These are phyloP conservation scores for Xanthorhoe designata DNA, from an alignment of 2,888 invertebrate genomes.

Conservation along the genomic window DNA sequence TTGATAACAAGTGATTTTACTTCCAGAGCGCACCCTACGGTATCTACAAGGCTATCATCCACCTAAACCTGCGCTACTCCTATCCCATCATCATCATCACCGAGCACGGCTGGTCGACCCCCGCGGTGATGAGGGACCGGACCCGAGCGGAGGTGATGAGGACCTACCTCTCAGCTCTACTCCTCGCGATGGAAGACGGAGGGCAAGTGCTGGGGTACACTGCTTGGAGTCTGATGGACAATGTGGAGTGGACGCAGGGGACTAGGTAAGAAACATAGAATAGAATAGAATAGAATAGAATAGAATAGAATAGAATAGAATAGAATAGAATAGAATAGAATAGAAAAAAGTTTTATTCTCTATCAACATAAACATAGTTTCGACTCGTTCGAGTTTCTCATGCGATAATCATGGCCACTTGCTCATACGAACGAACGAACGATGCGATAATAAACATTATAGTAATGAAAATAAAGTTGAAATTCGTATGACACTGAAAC, in stretches of 20 bases:
- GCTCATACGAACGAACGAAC: no score
- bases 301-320: no score
- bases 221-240: constrained; percentile 88
- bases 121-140: constrained; percentile 70
- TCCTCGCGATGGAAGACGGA: constrained; percentile 80
- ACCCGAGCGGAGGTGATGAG: constrained; percentile 69
- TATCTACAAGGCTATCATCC: constrained; percentile 64
- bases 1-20: no score
- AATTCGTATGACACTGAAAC: no score
- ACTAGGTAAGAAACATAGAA: constrained; percentile 68
- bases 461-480: no score
- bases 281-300: no score
- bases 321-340: no score
- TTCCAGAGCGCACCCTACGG: constrained; percentile 73
- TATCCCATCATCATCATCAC: constrained; percentile 75
- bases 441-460: no score
- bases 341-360: no score
- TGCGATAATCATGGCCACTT: no score
- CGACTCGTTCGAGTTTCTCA: no score
- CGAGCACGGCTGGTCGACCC: constrained; percentile 86
- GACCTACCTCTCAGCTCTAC: constrained; percentile 73
- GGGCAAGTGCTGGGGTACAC: constrained; percentile 83
- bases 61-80: constrained; percentile 65
- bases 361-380: no score
- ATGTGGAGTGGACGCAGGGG: constrained; percentile 87